These are phyloP conservation scores for Rhineura floridana DNA, from an alignment of 2,113 vertebrate species.

Conservation along the genomic window DNA sequence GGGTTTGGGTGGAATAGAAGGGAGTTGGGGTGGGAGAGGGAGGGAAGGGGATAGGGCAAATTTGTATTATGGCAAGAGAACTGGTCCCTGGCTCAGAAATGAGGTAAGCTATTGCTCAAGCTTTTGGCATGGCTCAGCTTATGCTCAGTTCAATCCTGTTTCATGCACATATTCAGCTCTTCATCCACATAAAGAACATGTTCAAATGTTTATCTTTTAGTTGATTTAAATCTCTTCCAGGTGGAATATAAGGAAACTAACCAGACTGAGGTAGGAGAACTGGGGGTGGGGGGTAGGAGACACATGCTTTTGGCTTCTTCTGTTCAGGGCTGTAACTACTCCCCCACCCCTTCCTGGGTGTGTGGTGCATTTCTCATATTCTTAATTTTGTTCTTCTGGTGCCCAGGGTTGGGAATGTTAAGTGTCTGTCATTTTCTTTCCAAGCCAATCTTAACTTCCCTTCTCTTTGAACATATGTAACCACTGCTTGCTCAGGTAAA, in stretches of 20 bases:
- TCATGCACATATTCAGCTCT: background rate
- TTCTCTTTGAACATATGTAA: background rate
- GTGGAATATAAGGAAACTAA: conserved; percentile 45
- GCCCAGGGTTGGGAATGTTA: background rate
- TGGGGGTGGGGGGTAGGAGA: background rate
- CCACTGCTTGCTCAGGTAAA: background rate
- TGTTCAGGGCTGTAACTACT: conserved; percentile 18
- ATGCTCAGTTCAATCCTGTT: background rate
- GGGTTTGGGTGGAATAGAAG: background rate
- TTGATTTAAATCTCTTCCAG: conserved; percentile 54
- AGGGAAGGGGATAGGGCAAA: background rate
- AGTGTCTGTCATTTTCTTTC: conserved; percentile 9
- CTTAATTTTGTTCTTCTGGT: conserved; percentile 39
- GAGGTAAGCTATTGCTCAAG: background rate
- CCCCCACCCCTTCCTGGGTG: no score
- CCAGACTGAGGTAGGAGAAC: conserved; percentile 29
- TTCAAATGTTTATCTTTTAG: conserved; percentile 59
- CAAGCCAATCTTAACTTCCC: background rate
- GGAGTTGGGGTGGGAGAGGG: background rate
- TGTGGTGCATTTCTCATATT: conserved; percentile 39
- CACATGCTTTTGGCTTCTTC: background rate
- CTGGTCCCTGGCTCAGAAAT: background rate
- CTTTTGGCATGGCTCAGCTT: background rate
- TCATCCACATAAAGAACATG: background rate
- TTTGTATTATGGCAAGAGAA: no score